Evolutionary conservation across 2,797 vertebrate genomes (phyloP), one percentile per base, ranked within the genome.

Genomic region (Melanotaenia maccullochi): DNA sequence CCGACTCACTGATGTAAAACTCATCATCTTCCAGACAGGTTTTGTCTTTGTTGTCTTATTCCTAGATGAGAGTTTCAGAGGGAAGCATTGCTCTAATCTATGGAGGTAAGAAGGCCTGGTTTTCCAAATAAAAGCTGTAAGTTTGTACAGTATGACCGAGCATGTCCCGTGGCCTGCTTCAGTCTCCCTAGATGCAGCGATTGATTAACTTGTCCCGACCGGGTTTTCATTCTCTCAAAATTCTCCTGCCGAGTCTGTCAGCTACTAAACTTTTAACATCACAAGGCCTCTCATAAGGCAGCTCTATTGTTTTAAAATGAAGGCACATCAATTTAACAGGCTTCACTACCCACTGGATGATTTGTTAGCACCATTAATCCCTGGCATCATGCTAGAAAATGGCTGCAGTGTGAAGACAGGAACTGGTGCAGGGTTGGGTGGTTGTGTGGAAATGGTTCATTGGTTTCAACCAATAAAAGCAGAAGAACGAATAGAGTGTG

Each of bases 221-320:
- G 60, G 42, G 58, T 55, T 77, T 78, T 76, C 61, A 55, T 59
- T 73, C 79, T 75, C 82, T 82, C 81, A 68, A 83, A 86, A 76
- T 55, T 73, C 79, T 80, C 90, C 88, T 86, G 72, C 73, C 71
- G 28, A 47, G 68, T 77, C 89, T 91, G 92, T 93, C 93, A 92
- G 54, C 75, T 60, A 0, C 72, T 76, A 79, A 92, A 94, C 82
- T 94, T 93, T 94, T 92, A 89, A 92, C 92, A 94, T 94, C 91
- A 91, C 86, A 79, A 90, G 83, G 73, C 75, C 86, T 77, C 89
- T 93, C 90, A 90, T 94, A 90, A 94, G 92, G 86, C 77, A 80
- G 87, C 87, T 82, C 88, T 85, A 92, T 94, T 94, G 93, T 94
- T 93, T 93, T 92, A 85, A 92, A 93, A 93, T 92, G 93, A 93